Conservation (phyloP, 2,797 vertebrate genomes). For the Antennarius maculatus region DNA sequence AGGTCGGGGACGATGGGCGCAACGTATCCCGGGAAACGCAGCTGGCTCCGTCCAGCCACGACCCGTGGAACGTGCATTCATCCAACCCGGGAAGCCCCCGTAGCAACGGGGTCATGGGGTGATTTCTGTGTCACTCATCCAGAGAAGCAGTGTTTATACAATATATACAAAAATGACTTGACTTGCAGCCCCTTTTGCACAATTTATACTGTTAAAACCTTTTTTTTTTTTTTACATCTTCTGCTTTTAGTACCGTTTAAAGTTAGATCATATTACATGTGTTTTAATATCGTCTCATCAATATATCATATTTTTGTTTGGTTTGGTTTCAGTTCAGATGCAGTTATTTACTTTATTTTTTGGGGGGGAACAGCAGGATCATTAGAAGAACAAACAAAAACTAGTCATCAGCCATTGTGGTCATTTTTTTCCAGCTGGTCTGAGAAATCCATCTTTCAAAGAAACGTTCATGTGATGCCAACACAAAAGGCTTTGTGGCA, state of each 20-base stretch:
- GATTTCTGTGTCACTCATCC: constrained; percentile 27
- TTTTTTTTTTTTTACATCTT: not conserved
- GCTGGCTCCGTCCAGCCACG: constrained; percentile 69
- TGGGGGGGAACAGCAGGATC: too few species aligned
- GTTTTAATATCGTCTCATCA: too few species aligned
- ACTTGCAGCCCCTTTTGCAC: constrained; percentile 55
- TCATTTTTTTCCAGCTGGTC: constrained; percentile 64
- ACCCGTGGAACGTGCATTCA: constrained; percentile 78
- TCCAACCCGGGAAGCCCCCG: constrained; percentile 68
- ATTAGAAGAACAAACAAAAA: not conserved
- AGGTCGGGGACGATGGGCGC: constrained; percentile 65
- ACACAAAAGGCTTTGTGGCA: constrained; percentile 20
- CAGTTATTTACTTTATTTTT: too few species aligned
- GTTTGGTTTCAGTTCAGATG: not conserved
- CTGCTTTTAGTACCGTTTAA: constrained; percentile 7
- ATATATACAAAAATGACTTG: constrained; percentile 39
- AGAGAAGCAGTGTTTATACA: constrained; percentile 38
- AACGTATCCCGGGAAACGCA: constrained; percentile 77
- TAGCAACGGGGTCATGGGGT: constrained; percentile 70
- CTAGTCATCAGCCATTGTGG: not conserved
- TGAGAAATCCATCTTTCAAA: constrained; percentile 50
- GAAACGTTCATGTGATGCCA: constrained; percentile 10
- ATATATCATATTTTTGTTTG: not conserved
- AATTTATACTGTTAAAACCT: constrained; percentile 12
- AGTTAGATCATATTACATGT: not conserved